A percentile compares a stretch with the other conserved stretches of the same genome.
These are phyloP conservation scores for Tetranychus piercei DNA, from an alignment of 2,888 invertebrate genomes.

Conservation along the genomic window DNA sequence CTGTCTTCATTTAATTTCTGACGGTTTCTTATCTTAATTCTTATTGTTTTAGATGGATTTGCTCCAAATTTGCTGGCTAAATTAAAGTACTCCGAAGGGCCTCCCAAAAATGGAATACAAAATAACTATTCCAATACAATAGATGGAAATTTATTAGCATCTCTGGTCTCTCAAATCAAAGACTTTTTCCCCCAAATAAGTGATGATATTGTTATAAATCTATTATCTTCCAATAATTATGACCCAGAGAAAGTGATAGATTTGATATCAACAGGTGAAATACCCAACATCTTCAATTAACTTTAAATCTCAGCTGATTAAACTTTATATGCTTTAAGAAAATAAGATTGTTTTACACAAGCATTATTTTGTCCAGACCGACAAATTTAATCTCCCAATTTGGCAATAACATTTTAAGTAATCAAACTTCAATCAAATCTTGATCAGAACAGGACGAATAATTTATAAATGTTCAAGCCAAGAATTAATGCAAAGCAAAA, in stretches of 20 bases:
- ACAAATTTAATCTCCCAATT: too few relatives aligned
- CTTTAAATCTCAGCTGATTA: not conserved
- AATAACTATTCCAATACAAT: not conserved
- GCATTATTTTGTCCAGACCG: too few relatives aligned
- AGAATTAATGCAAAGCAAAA: too few relatives aligned
- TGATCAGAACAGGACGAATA: too few relatives aligned
- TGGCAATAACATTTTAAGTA: too few relatives aligned
- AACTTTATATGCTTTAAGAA: too few relatives aligned
- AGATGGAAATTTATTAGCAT: not conserved
- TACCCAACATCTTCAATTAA: not conserved
- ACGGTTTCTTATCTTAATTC: not conserved
- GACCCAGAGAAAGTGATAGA: conserved; percentile 9
- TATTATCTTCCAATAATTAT: not conserved
- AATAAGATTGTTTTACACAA: too few relatives aligned
- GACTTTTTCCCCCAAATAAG: conserved; percentile 2
- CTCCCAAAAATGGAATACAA: not conserved
- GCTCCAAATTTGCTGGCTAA: not conserved
- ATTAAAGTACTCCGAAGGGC: not conserved
- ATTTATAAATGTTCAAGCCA: too few relatives aligned
- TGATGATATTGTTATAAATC: not conserved
- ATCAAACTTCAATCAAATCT: too few relatives aligned
- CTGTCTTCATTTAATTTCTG: not conserved
- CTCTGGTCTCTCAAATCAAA: conserved; percentile 4
- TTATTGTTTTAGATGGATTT: not conserved
- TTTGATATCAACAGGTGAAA: conserved; percentile 3